These are phyloP conservation scores for Stenchaetothrips biformis DNA, from an alignment of 2,888 invertebrate genomes.

Conservation along the genomic window DNA sequence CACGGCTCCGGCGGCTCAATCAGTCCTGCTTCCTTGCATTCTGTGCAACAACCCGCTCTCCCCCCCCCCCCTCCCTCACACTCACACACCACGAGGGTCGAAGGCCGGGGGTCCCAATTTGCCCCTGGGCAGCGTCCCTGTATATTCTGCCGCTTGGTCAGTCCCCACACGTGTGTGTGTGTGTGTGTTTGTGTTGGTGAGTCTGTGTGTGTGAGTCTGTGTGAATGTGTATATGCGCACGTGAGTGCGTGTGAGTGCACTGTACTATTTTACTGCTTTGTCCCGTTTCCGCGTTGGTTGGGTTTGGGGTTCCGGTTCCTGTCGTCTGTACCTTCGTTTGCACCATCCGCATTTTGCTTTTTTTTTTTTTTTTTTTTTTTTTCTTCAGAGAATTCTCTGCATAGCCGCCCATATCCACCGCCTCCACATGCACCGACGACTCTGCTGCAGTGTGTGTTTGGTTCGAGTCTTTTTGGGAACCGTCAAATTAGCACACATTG, in stretches of 20 bases:
- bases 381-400: background rate
- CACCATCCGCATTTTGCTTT: background rate
- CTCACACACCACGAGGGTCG: background rate
- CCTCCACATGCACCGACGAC: too few species aligned
- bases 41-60: background rate
- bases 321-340: background rate
- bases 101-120: background rate
- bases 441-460: too few species aligned
- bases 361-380: background rate
- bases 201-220: too few species aligned
- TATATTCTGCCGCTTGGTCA: constrained; percentile 1
- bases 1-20: too few species aligned
- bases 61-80: background rate
- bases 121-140: background rate
- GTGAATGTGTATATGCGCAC: too few species aligned
- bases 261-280: background rate
- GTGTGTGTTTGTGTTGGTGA: too few species aligned
- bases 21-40: background rate
- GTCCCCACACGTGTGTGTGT: background rate
- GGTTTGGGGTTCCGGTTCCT: too few species aligned
- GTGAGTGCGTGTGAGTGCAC: background rate
- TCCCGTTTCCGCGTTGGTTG: background rate
- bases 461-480: too few species aligned
- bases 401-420: too few species aligned
- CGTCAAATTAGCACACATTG: too few species aligned